Evolutionary conservation across 1,140 invertebrate species (phyloP).

Genomic region (Aleiodes sp.): DNA sequence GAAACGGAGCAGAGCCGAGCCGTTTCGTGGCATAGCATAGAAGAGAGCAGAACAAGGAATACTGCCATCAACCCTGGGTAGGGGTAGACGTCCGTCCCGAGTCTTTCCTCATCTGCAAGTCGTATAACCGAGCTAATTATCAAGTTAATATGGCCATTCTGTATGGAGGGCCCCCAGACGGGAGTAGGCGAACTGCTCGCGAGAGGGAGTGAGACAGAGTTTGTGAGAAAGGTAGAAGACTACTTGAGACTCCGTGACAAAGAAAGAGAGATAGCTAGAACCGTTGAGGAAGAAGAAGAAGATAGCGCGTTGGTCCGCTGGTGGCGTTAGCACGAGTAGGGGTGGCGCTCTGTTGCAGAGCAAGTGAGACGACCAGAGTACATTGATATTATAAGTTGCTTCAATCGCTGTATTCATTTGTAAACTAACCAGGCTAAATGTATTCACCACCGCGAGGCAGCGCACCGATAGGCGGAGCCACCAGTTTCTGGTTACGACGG

Average conservation of each 20-base stretch:
- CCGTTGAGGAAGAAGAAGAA: conserved; percentile 41
- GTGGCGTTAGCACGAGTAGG: conserved; percentile 47
- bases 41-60: conserved; percentile 70
- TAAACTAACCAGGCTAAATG: conserved; percentile 73
- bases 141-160: conserved; percentile 86
- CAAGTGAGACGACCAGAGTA: conserved; percentile 65
- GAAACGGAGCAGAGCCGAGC: conserved; percentile 69
- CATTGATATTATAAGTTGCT: conserved; percentile 80
- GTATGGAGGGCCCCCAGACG: conserved; percentile 67
- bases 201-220: conserved; percentile 47
- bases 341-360: conserved; percentile 49
- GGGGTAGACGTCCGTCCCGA: conserved; percentile 70
- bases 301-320: conserved; percentile 58
- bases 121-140: conserved; percentile 90
- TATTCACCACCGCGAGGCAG: conserved; percentile 66
- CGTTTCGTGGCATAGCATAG: conserved; percentile 67
- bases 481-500: conserved; percentile 58
- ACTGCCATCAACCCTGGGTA: conserved; percentile 62
- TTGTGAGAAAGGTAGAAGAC: conserved; percentile 36
- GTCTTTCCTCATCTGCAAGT: conserved; percentile 86
- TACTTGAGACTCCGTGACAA: conserved; percentile 23
- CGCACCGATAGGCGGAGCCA: conserved; percentile 65
- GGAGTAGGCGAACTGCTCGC: conserved; percentile 40
- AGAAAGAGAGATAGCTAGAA: background rate
- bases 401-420: conserved; percentile 80